phyloP scores from a whole-genome alignment of 2,888 invertebrate genomes.

The Drosophila neonasuta region DNA sequence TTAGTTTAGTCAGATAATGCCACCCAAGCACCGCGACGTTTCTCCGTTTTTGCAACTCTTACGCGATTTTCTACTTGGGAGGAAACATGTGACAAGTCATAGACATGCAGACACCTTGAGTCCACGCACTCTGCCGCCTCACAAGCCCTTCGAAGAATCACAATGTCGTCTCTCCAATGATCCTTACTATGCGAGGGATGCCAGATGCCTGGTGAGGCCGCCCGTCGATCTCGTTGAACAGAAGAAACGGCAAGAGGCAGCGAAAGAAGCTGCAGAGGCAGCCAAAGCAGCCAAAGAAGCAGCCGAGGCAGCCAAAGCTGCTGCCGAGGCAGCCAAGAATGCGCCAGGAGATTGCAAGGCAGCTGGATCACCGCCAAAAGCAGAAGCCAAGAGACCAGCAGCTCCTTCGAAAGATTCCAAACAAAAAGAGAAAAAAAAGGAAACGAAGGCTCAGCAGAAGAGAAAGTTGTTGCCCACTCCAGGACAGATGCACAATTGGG shows the following conservation, averaged over 20 bases:
- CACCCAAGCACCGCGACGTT: slow-evolving; percentile 54
- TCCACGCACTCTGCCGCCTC: slow-evolving; percentile 19
- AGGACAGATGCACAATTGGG: slow-evolving; percentile 37
- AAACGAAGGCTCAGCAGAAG: background rate
- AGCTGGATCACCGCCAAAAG: background rate
- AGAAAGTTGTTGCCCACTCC: slow-evolving; percentile 19
- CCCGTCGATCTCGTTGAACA: slow-evolving; percentile 50
- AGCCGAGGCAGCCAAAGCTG: slow-evolving; percentile 18
- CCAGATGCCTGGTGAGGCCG: slow-evolving; percentile 44
- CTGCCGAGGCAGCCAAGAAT: slow-evolving; percentile 14
- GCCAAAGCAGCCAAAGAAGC: background rate
- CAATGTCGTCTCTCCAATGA: slow-evolving; percentile 15
- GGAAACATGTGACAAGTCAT: slow-evolving; percentile 43
- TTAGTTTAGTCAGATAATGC: slow-evolving; percentile 36
- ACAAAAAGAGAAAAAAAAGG: background rate
- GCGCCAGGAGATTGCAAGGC: background rate
- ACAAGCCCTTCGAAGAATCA: background rate
- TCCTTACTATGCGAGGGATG: slow-evolving; percentile 46
- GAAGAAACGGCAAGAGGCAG: slow-evolving; percentile 11
- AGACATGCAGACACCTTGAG: slow-evolving; percentile 44
- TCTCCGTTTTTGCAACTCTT: slow-evolving; percentile 50
- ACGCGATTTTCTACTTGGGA: slow-evolving; percentile 60
- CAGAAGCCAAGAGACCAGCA: background rate
- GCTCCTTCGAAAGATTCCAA: background rate
- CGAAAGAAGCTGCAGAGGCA: background rate